Base-by-base conservation (phyloP, 2,888 invertebrate species). In the Electrophaes corylata region DNA sequence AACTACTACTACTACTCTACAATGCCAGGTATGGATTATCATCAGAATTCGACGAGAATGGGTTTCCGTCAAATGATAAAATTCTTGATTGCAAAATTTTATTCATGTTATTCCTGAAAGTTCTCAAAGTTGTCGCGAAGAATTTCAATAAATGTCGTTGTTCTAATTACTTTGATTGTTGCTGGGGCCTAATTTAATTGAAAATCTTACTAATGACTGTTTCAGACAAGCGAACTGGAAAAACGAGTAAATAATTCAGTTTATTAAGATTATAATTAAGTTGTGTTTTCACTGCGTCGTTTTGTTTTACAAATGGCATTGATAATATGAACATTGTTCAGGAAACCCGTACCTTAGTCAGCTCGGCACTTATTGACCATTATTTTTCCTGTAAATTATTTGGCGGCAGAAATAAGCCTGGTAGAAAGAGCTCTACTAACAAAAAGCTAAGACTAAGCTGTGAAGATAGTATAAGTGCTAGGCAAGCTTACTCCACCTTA, bases 91-190 rank as follows among this genome's bases (percentile, higher is more conserved):
- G 81, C 73, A 70, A 76, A 83, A 84, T 82, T 79, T 75, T 78
- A 82, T 84, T 81, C 78, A 76, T 79, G 72, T 74, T 77, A 80
- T 78, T 78, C 78, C 62, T 64, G 51, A 46, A 66, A 75, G 66
- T 71, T 73, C 45, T 44, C 50, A 46, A 70, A 73, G 61, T 73
- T 71, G 67, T 72, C 71, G 64, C 64, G 65, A 82, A 82, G 81
- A 76, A 81, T 84, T 84, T 79, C 79, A 83, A 83, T 83, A 80
- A 83, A 80, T 73, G 80, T 76, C 79, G 78, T 79, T 70, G 69
- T 60, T 66, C 68, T 79, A 80, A 83, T 83, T 78, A 76, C 71
- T 57, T 69, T 70, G 72, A 74, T 69, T 72, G 72, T 73, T 65
- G 44, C 43, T 45, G 8, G 41, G 40, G 50, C 49, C 26, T 57